Evolutionary conservation across 2,888 invertebrate species (phyloP).

Genomic region (Machimus atricapillus): DNA sequence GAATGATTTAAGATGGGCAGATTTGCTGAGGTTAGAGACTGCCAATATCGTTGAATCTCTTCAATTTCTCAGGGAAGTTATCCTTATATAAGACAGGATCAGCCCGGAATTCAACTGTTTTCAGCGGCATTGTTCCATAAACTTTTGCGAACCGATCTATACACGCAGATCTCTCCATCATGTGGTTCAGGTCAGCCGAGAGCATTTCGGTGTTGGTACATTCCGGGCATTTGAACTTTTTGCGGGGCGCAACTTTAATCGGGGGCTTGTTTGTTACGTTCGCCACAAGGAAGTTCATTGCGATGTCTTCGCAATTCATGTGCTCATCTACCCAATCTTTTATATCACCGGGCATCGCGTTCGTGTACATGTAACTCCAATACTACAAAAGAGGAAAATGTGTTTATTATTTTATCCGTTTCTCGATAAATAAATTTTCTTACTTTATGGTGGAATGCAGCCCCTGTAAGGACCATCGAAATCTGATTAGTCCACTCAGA

Average conservation of each 20-base stretch:
- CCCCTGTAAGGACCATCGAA: conserved; percentile 95
- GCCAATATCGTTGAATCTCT: conserved; percentile 87
- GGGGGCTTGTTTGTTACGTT: conserved; percentile 93
- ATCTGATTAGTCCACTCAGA: conserved; percentile 97
- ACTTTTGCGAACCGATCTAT: conserved; percentile 79
- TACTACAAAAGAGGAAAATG: conserved; percentile 64
- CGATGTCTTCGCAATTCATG: conserved; percentile 98
- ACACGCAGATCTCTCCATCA: conserved; percentile 91
- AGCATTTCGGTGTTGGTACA: conserved; percentile 94
- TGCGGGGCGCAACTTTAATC: conserved; percentile 92
- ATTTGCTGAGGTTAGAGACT: conserved; percentile 69
- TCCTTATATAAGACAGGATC: conserved; percentile 94
- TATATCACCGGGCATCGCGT: conserved; percentile 83
- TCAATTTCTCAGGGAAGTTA: conserved; percentile 82
- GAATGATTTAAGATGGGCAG: background rate
- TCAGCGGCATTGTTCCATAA: conserved; percentile 88
- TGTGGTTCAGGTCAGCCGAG: conserved; percentile 89
- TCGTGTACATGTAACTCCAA: conserved; percentile 94
- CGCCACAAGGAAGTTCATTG: conserved; percentile 96
- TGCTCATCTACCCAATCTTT: conserved; percentile 91
- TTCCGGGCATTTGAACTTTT: conserved; percentile 96
- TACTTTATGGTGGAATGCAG: conserved; percentile 94
- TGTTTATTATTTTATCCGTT: background rate
- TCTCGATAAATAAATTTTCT: background rate
- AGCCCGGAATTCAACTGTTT: conserved; percentile 89